Conservation (phyloP, 2,113 vertebrate genomes). For the Pionites leucogaster region DNA sequence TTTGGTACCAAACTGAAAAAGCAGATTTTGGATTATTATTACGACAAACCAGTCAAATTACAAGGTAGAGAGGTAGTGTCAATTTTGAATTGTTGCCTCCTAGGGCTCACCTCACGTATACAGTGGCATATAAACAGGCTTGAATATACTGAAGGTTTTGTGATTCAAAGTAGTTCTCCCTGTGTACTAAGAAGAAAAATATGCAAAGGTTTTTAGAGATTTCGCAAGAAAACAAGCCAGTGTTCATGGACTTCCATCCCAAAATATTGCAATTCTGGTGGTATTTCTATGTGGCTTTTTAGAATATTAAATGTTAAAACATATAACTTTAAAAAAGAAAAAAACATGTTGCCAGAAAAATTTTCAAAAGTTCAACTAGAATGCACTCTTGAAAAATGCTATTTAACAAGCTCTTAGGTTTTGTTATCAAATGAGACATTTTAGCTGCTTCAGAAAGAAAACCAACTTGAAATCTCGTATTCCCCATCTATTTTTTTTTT, state of each 20-base stretch:
- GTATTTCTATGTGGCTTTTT: background rate
- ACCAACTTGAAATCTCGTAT: background rate
- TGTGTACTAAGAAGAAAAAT: background rate
- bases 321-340: background rate
- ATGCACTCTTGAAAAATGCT: background rate
- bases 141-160: background rate
- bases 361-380: background rate
- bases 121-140: background rate
- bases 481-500: background rate
- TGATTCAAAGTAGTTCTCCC: background rate
- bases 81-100: background rate
- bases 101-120: background rate
- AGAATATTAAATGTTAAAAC: background rate
- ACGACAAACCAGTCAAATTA: background rate
- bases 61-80: background rate
- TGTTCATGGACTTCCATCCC: background rate
- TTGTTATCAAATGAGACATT: background rate
- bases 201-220: background rate
- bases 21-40: background rate
- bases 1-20: accelerated
- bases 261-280: background rate
- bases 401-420: background rate
- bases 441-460: background rate
- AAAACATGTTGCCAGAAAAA: background rate
- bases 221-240: background rate